Percentiles rank a stretch among this genome's conserved stretches.
Conservation (phyloP, 2,888 invertebrate genomes). For the Eupithecia abbreviata region DNA sequence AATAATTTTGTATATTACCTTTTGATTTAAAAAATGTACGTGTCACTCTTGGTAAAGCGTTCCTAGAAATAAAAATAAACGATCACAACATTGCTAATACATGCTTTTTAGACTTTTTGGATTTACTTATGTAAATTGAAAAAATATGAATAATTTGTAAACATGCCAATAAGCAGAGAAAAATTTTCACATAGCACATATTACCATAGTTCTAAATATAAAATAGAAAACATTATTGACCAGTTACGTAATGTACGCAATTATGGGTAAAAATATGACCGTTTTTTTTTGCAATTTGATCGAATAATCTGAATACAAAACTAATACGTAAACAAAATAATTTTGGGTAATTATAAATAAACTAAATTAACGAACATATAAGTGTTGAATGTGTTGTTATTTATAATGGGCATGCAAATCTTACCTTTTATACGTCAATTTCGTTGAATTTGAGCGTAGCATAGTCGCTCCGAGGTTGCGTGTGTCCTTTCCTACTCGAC, state of each 20-base stretch:
- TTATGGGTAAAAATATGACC: not conserved
- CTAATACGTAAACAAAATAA: not conserved
- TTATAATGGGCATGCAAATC: slow-evolving; percentile 43
- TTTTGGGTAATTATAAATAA: not conserved
- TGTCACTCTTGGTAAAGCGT: slow-evolving; percentile 91
- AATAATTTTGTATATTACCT: slow-evolving; percentile 67
- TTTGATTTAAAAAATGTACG: slow-evolving; percentile 91
- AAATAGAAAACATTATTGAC: not conserved
- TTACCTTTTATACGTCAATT: slow-evolving; percentile 81
- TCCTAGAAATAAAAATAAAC: slow-evolving; percentile 86
- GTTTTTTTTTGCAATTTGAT: not conserved
- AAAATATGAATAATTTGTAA: slow-evolving; percentile 1
- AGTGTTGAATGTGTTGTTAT: slow-evolving; percentile 7
- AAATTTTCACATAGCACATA: slow-evolving; percentile 57
- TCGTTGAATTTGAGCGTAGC: slow-evolving; percentile 82
- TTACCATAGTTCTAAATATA: slow-evolving; percentile 51
- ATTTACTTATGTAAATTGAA: not conserved
- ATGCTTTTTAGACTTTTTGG: slow-evolving; percentile 61
- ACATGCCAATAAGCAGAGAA: slow-evolving; percentile 34
- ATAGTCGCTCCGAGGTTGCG: slow-evolving; percentile 75
- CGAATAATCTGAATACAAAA: not conserved
- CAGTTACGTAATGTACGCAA: not conserved
- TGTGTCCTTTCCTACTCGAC: slow-evolving; percentile 64
- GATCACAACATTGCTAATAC: slow-evolving; percentile 71
- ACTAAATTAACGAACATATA: not conserved